Percentiles rank a stretch among this genome's conserved stretches.
phyloP scores from a whole-genome alignment of 2,113 vertebrate genomes.

The Syrrhaptes paradoxus region DNA sequence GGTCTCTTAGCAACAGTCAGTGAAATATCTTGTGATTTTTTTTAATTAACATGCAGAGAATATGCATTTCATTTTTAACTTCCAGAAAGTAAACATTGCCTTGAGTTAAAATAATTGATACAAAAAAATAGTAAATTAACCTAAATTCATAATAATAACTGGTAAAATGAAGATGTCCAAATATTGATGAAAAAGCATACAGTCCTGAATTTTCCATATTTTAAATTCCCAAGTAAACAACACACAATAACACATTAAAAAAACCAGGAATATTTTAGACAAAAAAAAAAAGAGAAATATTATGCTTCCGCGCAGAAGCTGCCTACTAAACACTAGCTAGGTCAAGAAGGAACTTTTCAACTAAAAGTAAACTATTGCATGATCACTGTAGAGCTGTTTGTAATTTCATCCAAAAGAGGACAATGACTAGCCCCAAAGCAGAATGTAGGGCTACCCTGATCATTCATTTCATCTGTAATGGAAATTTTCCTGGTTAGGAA shows the following conservation, averaged over 20 bases:
- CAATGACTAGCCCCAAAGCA: neutral
- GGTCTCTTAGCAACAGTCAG: slow-evolving; percentile 67
- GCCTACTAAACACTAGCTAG: neutral
- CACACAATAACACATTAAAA: neutral
- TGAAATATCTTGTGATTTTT: slow-evolving; percentile 18
- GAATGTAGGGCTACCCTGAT: neutral
- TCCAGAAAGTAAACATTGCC: neutral
- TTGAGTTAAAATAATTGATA: neutral
- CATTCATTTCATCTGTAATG: neutral
- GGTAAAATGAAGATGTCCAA: neutral
- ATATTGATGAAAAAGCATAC: neutral
- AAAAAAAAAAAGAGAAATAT: neutral
- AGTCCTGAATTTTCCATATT: neutral
- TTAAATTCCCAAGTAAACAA: neutral
- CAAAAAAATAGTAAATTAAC: neutral
- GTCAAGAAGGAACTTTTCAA: neutral
- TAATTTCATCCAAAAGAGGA: neutral
- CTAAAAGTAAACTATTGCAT: neutral
- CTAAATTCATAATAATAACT: neutral
- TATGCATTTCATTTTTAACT: neutral
- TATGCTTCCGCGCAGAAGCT: neutral
- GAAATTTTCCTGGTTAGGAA: slow-evolving; percentile 47
- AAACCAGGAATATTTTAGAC: neutral
- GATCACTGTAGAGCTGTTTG: neutral
- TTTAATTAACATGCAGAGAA: slow-evolving; percentile 11